A percentile compares a stretch with the other conserved stretches of the same genome.
These are phyloP conservation scores for Daubentonia madagascariensis DNA, from an alignment of 2,113 vertebrate genomes.

Conservation along the genomic window DNA sequence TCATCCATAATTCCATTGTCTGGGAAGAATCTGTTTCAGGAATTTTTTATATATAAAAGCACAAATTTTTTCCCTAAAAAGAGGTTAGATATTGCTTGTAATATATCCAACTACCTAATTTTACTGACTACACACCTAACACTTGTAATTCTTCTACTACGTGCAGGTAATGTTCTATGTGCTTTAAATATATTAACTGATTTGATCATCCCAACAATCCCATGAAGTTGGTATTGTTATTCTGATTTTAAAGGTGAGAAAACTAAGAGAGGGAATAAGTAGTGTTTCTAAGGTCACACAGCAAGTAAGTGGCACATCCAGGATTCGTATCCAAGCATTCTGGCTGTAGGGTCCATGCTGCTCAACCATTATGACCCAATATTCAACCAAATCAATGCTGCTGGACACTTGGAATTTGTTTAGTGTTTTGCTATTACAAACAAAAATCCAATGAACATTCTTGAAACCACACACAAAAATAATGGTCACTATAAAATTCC, in stretches of 20 bases:
- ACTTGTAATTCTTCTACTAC: not conserved
- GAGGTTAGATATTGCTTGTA: not conserved
- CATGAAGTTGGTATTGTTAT: not conserved
- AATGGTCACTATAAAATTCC: not conserved
- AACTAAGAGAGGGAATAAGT: not conserved
- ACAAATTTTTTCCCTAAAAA: not conserved
- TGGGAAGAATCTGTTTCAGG: not conserved
- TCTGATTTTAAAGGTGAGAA: slow-evolving; percentile 2
- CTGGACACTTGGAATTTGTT: not conserved
- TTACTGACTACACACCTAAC: not conserved
- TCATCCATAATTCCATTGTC: not conserved
- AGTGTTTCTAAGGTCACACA: not conserved
- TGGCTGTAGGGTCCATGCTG: not conserved
- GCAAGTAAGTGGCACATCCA: not conserved
- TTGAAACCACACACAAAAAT: not conserved
- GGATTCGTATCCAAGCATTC: not conserved
- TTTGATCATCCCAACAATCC: not conserved
- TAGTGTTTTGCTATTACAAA: not conserved
- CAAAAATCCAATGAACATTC: not conserved
- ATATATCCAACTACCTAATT: not conserved
- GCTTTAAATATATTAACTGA: not conserved
- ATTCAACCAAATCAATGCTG: not conserved
- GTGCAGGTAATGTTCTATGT: not conserved
- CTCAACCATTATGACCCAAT: not conserved
- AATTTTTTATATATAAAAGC: not conserved